Evolutionary conservation across 2,113 vertebrate genomes (phyloP).

Genomic region (Macquaria ambigua): DNA sequence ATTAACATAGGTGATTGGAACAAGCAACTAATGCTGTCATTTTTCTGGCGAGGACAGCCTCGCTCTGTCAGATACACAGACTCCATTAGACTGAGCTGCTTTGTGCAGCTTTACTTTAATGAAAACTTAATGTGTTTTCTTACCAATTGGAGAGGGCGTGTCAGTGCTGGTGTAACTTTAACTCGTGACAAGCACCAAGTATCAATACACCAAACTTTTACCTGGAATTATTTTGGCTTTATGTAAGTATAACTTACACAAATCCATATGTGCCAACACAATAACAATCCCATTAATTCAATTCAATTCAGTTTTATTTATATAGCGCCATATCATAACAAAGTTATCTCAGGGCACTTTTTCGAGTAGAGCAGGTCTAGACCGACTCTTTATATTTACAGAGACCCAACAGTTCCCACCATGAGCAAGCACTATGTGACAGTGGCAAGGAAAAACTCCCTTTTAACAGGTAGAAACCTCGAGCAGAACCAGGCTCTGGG

Average conservation of each 20-base stretch:
- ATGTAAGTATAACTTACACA: background rate
- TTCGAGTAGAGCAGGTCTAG: no score
- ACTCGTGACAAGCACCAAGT: background rate
- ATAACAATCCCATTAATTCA: background rate
- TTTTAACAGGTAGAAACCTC: no score
- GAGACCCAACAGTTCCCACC: no score
- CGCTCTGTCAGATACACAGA: background rate
- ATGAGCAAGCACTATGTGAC: no score
- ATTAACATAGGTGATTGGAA: background rate
- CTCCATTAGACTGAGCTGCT: background rate
- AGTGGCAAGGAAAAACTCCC: no score
- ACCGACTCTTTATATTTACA: no score
- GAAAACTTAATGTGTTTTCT: background rate
- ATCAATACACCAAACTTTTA: no score
- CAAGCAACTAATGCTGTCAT: background rate
- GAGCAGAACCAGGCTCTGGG: no score
- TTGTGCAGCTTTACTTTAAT: background rate
- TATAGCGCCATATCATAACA: no score
- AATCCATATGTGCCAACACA: background rate
- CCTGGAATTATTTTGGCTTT: no score
- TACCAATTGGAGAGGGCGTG: background rate
- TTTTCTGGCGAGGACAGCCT: background rate
- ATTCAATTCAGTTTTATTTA: no score
- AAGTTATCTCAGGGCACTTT: no score
- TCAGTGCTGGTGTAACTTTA: background rate